Percentiles rank a stretch among this genome's conserved stretches.
Conservation (phyloP, 2,797 vertebrate species). For the Dipus sagitta region DNA sequence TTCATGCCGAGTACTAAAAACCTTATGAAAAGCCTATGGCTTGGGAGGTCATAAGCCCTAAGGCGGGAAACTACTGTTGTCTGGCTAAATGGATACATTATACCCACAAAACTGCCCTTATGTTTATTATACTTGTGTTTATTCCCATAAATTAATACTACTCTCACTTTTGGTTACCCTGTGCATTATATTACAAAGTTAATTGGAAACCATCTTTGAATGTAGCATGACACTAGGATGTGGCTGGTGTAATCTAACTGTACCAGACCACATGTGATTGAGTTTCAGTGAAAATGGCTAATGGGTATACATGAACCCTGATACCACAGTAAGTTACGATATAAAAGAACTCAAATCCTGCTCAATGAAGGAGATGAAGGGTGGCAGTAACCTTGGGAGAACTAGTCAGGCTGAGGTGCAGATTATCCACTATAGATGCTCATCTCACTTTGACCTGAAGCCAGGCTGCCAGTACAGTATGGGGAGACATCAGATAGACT, state of each 20-base stretch:
- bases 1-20: no score
- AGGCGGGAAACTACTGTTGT: no score
- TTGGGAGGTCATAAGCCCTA: no score
- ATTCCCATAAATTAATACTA: no score
- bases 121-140: no score
- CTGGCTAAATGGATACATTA: no score
- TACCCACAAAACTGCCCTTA: no score
- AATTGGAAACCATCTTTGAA: neutral
- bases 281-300: neutral
- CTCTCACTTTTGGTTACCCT: neutral
- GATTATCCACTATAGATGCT: fast-evolving
- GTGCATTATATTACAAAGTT: neutral
- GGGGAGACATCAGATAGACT: neutral
- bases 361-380: neutral
- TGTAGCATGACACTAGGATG: neutral
- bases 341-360: neutral
- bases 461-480: neutral
- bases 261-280: neutral
- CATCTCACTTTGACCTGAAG: neutral
- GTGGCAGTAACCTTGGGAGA: neutral
- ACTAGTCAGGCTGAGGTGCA: neutral
- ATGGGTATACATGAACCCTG: neutral
- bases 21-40: no score
- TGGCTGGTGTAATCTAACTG: neutral
- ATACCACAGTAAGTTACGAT: neutral